Evolutionary conservation across 2,888 invertebrate species (phyloP), one percentile per base, ranked within the genome.

Genomic region (Rhingia campestris): DNA sequence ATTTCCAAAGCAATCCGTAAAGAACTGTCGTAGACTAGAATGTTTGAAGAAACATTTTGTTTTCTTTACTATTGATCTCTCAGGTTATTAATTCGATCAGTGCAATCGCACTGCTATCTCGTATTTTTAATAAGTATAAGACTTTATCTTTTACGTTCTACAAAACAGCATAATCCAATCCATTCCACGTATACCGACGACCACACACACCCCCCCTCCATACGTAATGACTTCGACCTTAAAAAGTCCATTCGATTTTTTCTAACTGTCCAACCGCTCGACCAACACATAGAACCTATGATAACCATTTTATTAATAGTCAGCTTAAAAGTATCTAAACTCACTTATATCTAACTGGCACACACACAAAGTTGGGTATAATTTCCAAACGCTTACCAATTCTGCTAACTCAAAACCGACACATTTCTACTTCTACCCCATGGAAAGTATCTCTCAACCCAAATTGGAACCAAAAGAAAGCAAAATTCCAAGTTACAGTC

Each of bases 261-360:
- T 22, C 22, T 2, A 22, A 2, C 43, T 32, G 7, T 32, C 59
- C 59, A n/a, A 7, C 33, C 51, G 39, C 45, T 43, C 32, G 64
- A 59, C 37, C 43, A 12, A 22, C 22, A 22, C 22, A 22, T 22
- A 22, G 45, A 73, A 59, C 30, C 53, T 35, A 63, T 69, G 49
- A 63, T 61, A 74, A 56, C 54, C 56, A 69, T 43, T 32, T 7
- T 49, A 9, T 43, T 49, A 67, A 74, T 67, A 45, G 69, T 14
- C 43, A 49, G 51, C 41, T 75, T 49, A 37, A 64, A 66, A 59
- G 59, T 72, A 79, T 72, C 51, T 59, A 59, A 14, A 76, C 56
- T 39, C 53, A 59, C 33, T 37, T 74, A 53, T 63, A 47, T 73
- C 73, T 64, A 54, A 64, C 35, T 51, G 22, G 54, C 37, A 45